phyloP scores from a whole-genome alignment of 2,888 invertebrate genomes.

The Choristoneura rosaceana region DNA sequence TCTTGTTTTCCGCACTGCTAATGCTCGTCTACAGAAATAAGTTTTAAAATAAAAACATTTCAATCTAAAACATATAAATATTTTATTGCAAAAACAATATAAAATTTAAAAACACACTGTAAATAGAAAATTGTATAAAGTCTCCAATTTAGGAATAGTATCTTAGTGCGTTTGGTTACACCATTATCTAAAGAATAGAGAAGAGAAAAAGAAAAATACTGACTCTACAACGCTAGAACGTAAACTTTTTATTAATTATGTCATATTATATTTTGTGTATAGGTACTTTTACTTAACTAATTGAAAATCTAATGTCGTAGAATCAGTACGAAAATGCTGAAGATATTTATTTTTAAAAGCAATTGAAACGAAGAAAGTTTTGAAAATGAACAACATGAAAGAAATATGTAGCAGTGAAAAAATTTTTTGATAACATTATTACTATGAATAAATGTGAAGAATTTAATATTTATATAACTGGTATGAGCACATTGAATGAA shows the following conservation, averaged over 20 bases:
- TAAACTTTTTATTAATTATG: background rate
- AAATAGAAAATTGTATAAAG: constrained; percentile 3
- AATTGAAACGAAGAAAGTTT: constrained; percentile 12
- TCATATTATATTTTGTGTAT: background rate
- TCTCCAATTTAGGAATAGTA: background rate
- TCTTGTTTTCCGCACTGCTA: constrained; percentile 28
- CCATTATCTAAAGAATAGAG: background rate
- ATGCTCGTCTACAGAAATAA: constrained; percentile 27
- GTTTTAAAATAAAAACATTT: background rate
- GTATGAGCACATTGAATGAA: constrained; percentile 30
- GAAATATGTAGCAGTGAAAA: background rate
- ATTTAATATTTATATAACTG: background rate
- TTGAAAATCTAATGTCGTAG: constrained; percentile 14
- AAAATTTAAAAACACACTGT: constrained; percentile 35
- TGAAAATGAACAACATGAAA: constrained; percentile 8
- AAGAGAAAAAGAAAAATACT: background rate
- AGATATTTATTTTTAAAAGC: constrained; percentile 4
- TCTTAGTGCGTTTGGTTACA: constrained; percentile 15
- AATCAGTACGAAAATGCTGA: constrained; percentile 18
- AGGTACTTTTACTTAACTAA: background rate
- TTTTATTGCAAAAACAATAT: constrained; percentile 32
- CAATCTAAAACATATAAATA: background rate
- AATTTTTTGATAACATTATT: constrained; percentile 3
- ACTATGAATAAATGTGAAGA: constrained; percentile 3
- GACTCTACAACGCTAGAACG: constrained; percentile 16